Evolutionary conservation across 2,888 invertebrate species (phyloP).

Genomic region (Drosophila lacicola): DNA sequence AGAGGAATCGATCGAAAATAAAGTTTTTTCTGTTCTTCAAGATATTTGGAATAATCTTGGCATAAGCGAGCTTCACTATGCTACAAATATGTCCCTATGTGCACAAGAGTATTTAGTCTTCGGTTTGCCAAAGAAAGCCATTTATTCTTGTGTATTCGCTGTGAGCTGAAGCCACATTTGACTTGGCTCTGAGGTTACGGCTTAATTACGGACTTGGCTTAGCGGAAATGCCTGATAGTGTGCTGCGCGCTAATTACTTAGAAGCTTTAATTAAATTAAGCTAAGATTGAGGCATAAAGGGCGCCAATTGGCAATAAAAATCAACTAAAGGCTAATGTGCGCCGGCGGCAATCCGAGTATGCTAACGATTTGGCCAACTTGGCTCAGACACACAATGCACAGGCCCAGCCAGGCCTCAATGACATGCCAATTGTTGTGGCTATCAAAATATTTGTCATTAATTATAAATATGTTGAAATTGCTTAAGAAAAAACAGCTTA

Average conservation of each 20-base stretch:
- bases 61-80: no score
- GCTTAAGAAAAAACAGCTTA: constrained; percentile 51
- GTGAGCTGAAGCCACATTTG: background rate
- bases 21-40: no score
- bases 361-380: constrained; percentile 28
- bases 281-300: constrained; percentile 50
- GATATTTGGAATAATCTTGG: no score
- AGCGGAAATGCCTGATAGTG: constrained; percentile 65
- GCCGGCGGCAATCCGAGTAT: constrained; percentile 30
- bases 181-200: constrained; percentile 50
- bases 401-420: constrained; percentile 47
- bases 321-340: constrained; percentile 55
- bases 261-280: constrained; percentile 54
- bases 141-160: background rate
- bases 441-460: constrained; percentile 79
- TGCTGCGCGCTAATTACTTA: constrained; percentile 58
- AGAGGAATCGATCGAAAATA: no score
- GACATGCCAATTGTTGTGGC: constrained; percentile 76
- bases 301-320: constrained; percentile 53
- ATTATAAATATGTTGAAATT: constrained; percentile 78
- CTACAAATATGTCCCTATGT: no score
- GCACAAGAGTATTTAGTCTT: background rate
- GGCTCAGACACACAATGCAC: constrained; percentile 11
- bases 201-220: constrained; percentile 67
- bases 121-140: background rate